Evolutionary conservation across 2,113 vertebrate genomes (phyloP).

Genomic region (Neotoma lepida): DNA sequence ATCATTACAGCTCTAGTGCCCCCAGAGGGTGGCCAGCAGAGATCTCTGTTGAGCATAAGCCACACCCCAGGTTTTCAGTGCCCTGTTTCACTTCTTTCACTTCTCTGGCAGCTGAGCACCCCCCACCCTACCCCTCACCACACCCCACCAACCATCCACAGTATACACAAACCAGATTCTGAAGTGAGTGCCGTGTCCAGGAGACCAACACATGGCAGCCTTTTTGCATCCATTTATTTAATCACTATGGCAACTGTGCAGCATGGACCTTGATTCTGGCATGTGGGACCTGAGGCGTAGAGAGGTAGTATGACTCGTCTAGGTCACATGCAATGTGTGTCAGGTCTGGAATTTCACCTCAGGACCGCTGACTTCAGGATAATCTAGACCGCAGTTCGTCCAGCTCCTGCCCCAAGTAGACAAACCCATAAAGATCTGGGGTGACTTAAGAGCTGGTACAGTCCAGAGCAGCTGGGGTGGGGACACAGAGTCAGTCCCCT

Average conservation of each 20-base stretch:
- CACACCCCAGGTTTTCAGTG: not conserved
- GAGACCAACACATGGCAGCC: not conserved
- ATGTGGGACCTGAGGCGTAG: not conserved
- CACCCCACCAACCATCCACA: not conserved
- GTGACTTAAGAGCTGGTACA: not conserved
- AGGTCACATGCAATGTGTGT: accelerated
- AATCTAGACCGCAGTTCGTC: accelerated
- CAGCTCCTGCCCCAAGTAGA: not conserved
- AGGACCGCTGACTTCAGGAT: not conserved
- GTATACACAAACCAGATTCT: not conserved
- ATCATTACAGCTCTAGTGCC: not conserved
- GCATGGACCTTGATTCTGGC: accelerated
- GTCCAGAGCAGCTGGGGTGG: no score
- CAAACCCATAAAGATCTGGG: accelerated
- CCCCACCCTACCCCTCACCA: no score
- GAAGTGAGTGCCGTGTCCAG: not conserved
- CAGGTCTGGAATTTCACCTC: not conserved
- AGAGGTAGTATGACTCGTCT: accelerated
- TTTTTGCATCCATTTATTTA: not conserved
- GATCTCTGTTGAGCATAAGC: not conserved
- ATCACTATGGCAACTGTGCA: not conserved
- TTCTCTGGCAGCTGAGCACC: no score
- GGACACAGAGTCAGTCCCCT: not conserved
- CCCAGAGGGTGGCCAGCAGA: not conserved
- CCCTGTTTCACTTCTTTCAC: not conserved